These are phyloP conservation scores for Bombus sibiricus DNA, from an alignment of 1,140 invertebrate genomes.

Conservation along the genomic window DNA sequence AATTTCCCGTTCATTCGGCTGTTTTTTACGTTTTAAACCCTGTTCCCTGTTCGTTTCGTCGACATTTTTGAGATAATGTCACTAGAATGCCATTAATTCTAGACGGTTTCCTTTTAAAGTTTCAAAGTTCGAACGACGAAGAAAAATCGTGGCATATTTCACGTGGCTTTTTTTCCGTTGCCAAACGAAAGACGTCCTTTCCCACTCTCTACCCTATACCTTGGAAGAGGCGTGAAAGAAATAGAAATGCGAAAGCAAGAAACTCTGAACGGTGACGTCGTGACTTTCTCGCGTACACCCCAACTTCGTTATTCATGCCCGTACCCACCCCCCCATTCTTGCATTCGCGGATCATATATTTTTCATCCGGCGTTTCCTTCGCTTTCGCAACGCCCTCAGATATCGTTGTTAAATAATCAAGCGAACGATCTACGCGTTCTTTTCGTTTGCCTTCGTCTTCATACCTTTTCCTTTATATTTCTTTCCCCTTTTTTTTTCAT, in stretches of 20 bases:
- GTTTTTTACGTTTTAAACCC: neutral
- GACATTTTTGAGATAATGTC: slow-evolving; percentile 11
- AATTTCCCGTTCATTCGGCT: neutral
- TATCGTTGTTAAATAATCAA: slow-evolving; percentile 57
- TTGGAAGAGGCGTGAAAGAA: slow-evolving; percentile 11
- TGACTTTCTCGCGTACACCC: slow-evolving; percentile 35
- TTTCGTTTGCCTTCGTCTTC: slow-evolving; percentile 13
- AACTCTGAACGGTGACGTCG: slow-evolving; percentile 38
- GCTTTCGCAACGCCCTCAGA: slow-evolving; percentile 40
- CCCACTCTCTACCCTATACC: neutral
- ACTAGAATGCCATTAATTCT: slow-evolving; percentile 20
- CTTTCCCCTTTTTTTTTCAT: neutral
- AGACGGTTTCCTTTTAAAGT: neutral
- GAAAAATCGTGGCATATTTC: slow-evolving; percentile 34
- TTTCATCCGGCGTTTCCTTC: slow-evolving; percentile 52
- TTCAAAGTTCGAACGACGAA: slow-evolving; percentile 12
- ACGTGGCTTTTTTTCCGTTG: neutral
- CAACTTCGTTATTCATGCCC: slow-evolving; percentile 45
- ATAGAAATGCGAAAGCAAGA: slow-evolving; percentile 33
- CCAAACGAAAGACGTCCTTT: slow-evolving; percentile 21
- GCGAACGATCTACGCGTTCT: slow-evolving; percentile 32
- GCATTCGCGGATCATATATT: slow-evolving; percentile 55
- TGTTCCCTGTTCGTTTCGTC: neutral
- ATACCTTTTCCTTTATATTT: too few relatives aligned
- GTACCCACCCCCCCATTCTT: slow-evolving; percentile 14